Evolutionary conservation across 1,140 invertebrate genomes (phyloP), one percentile per base, ranked within the genome.

Genomic region (Eumaeus atala): DNA sequence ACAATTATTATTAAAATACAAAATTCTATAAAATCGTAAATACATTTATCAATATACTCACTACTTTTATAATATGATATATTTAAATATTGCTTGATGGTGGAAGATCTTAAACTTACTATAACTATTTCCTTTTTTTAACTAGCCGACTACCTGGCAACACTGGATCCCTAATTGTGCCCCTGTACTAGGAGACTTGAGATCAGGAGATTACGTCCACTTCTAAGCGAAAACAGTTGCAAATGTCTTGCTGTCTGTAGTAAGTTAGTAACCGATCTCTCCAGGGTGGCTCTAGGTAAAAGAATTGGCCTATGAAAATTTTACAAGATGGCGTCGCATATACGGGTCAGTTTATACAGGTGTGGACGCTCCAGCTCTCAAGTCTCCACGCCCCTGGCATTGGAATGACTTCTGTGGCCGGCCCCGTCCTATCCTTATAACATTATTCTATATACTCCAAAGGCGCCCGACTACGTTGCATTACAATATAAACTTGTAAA

Each of bases 401-500:
- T 59, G 67, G 64, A 68, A 76, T 70, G 65, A 70, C 56, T 28
- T 65, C 64, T 76, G 77, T 74, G 74, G 72, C 77, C 78, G 65
- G 67, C 67, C 55, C 62, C 56, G 51, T 64, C 63, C 48, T 69
- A 70, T 63, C 69, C 54, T 66, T 66, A 70, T 69, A 66, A 68
- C 64, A 62, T 62, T 64, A 54, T 67, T 72, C 36, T 12, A 52
- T 53, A 44, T 47, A 71, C 59, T 73, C 64, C 61, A 58, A 80
- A 78, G 77, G 79, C 74, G 79, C 67, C 72, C 74, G 72, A 81
- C 77, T 83, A 86, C 72, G 66, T 67, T 72, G 75, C 74, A 71
- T 81, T 81, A 81, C 64, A 68, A 78, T 83, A 76, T 79, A 85
- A 84, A 83, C 65, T 76, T 86, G 81, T 86, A 86, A 86, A 86